Conservation (phyloP, 2,888 invertebrate genomes). For the Andricus quercusramuli region DNA sequence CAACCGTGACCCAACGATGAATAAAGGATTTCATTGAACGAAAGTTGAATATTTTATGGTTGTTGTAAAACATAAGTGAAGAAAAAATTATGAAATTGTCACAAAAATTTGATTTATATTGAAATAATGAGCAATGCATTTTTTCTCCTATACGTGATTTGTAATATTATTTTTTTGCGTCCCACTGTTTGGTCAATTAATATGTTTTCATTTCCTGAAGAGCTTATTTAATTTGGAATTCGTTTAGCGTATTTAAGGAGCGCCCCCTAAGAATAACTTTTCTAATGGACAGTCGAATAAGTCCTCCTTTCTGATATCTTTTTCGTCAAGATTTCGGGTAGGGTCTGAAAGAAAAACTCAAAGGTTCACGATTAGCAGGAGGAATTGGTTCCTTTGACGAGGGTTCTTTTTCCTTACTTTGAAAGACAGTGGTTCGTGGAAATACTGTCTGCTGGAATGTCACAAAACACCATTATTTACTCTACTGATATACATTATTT, state of each 20-base stretch:
- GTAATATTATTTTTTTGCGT: not conserved
- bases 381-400: conserved; percentile 12
- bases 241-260: not conserved
- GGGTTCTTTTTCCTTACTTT: conserved; percentile 16
- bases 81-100: too few species aligned
- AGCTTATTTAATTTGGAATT: not conserved
- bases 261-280: not conserved
- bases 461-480: conserved; percentile 35
- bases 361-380: conserved; percentile 2
- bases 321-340: not conserved
- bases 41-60: too few species aligned
- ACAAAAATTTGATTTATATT: too few species aligned
- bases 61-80: too few species aligned
- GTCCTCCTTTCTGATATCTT: not conserved
- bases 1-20: too few species aligned
- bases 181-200: not conserved
- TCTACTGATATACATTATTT: not conserved
- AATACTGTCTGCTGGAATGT: conserved; percentile 23
- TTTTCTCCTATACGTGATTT: not conserved
- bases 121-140: not conserved
- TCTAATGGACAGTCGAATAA: not conserved
- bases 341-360: not conserved
- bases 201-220: not conserved
- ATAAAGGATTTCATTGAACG: too few species aligned
- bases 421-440: not conserved